A percentile compares a stretch with the other conserved stretches of the same genome.
Conservation (phyloP, 2,113 vertebrate genomes). For the Sphaerodactylus townsendi region DNA sequence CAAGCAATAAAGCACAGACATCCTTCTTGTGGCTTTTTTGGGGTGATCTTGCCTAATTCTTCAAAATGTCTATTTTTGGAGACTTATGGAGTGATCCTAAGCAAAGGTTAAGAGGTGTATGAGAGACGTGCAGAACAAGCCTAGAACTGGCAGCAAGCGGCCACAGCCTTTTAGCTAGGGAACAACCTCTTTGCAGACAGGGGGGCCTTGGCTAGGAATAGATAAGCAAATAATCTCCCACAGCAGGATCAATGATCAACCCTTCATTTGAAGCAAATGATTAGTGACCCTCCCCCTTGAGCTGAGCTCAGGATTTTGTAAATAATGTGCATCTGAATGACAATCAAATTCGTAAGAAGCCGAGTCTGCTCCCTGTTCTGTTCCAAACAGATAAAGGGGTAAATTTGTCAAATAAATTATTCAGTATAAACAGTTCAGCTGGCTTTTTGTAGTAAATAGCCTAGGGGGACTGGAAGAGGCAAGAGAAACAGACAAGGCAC, state of each 20-base stretch:
- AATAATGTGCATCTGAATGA: conserved; percentile 7
- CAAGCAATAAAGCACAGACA: neutral
- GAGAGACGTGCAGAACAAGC: no score
- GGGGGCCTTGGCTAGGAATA: neutral
- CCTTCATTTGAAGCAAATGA: neutral
- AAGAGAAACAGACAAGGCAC: neutral
- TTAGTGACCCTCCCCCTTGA: neutral
- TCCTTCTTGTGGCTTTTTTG: neutral
- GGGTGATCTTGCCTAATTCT: neutral
- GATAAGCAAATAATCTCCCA: neutral
- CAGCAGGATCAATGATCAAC: neutral
- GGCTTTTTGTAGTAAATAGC: conserved; percentile 28
- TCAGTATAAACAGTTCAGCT: conserved; percentile 11
- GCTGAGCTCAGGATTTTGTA: neutral
- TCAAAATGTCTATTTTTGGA: neutral
- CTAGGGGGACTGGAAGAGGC: conserved; percentile 12
- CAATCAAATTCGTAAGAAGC: conserved; percentile 11
- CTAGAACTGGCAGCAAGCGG: no score
- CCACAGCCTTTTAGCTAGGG: no score
- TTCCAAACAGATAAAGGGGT: conserved; percentile 24
- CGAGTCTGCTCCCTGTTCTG: conserved; percentile 10
- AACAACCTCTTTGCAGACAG: no score
- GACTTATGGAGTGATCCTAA: no score
- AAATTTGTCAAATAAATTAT: conserved; percentile 38
- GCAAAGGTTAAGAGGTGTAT: no score